Evolutionary conservation across 2,888 invertebrate genomes (phyloP).

Genomic region (Pedicia rivosa): DNA sequence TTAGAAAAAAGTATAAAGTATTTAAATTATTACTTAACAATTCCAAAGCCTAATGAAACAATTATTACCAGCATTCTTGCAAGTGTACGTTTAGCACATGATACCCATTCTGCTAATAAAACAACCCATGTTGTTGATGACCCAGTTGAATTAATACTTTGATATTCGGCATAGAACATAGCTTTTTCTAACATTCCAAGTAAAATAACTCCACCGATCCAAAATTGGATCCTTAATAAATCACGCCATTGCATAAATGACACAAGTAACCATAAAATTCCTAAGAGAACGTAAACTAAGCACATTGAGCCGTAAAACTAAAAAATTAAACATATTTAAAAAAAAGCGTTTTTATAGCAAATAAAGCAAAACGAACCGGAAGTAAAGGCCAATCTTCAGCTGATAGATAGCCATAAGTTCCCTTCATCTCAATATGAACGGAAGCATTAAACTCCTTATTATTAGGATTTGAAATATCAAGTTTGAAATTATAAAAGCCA

Average conservation of each 20-base stretch:
- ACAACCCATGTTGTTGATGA: conserved; percentile 50
- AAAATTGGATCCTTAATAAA: conserved; percentile 81
- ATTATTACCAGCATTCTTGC: conserved; percentile 89
- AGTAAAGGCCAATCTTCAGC: conserved; percentile 81
- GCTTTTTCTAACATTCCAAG: conserved; percentile 78
- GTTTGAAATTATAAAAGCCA: conserved; percentile 51
- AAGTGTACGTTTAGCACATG: conserved; percentile 78
- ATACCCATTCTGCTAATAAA: conserved; percentile 77
- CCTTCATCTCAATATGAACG: conserved; percentile 55
- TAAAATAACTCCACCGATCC: conserved; percentile 86
- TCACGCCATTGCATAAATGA: conserved; percentile 83
- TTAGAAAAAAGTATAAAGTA: background rate
- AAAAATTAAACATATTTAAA: conserved; percentile 12
- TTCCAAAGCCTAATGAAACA: conserved; percentile 88
- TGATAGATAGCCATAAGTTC: conserved; percentile 67
- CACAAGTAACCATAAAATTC: conserved; percentile 65
- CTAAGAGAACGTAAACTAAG: conserved; percentile 66
- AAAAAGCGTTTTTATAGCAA: background rate
- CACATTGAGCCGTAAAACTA: conserved; percentile 88
- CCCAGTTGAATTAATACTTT: conserved; percentile 55
- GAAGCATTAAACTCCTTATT: conserved; percentile 37
- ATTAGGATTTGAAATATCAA: conserved; percentile 23
- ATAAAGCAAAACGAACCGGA: conserved; percentile 38
- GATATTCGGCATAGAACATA: conserved; percentile 80
- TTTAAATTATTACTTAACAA: conserved; percentile 54